phyloP scores from a whole-genome alignment of 2,888 invertebrate species.

The Caenorhabditis sp. region DNA sequence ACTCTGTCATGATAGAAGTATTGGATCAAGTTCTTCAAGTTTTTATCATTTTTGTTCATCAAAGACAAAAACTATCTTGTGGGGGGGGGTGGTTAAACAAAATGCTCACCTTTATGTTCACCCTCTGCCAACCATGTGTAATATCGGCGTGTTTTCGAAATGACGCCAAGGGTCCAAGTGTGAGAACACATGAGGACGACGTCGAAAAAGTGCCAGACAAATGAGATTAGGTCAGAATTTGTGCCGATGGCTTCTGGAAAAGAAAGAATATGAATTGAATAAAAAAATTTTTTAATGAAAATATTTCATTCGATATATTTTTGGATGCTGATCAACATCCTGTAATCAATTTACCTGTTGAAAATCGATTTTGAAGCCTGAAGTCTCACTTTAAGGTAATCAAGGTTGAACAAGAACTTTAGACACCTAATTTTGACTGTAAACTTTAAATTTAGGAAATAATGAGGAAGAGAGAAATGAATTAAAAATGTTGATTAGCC shows the following conservation, averaged over 20 bases:
- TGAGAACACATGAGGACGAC: constrained; percentile 41
- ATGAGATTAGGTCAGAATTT: constrained; percentile 41
- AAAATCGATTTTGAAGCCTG: not conserved
- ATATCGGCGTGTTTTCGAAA: constrained; percentile 41
- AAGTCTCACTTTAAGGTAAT: too few species aligned
- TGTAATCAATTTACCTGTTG: not conserved
- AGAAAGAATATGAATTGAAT: constrained; percentile 5
- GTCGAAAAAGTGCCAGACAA: constrained; percentile 46
- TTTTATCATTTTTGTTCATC: not conserved
- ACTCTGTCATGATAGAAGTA: not conserved
- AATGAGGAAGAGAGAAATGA: too few species aligned
- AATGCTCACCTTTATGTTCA: constrained; percentile 18
- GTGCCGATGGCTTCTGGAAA: constrained; percentile 43
- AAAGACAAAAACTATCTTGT: not conserved
- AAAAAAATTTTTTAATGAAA: not conserved
- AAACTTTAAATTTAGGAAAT: too few species aligned
- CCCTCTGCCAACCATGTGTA: constrained; percentile 27
- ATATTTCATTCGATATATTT: not conserved
- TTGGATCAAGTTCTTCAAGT: not conserved
- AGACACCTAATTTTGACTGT: too few species aligned
- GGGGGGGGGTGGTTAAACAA: not conserved
- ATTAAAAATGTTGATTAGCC: too few species aligned
- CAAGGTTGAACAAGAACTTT: too few species aligned
- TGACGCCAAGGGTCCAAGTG: constrained; percentile 39
- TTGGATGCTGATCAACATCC: not conserved